A percentile compares a stretch with the other conserved stretches of the same genome.
Conservation (phyloP, 1,140 invertebrate species). For the Pararge aegeria region DNA sequence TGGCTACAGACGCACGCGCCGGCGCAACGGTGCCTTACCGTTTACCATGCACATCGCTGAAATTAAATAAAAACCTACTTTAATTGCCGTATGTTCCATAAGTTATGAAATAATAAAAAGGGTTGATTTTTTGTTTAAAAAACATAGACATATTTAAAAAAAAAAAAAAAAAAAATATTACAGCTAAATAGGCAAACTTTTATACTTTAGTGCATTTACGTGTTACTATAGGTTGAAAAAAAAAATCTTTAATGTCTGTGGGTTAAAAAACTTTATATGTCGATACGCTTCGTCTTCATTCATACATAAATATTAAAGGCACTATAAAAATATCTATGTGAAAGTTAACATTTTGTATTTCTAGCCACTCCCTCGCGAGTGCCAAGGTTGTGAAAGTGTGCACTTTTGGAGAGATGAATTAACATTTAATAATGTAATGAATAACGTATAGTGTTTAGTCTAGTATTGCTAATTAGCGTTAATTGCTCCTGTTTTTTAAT, state of each 20-base stretch:
- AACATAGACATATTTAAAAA: no score
- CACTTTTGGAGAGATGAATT: slow-evolving; percentile 32
- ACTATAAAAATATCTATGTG: slow-evolving; percentile 15
- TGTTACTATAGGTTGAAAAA: background rate
- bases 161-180: no score
- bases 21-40: slow-evolving; percentile 29
- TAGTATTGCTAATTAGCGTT: slow-evolving; percentile 25
- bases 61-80: slow-evolving; percentile 1
- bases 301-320: background rate
- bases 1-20: slow-evolving; percentile 31
- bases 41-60: slow-evolving; percentile 16
- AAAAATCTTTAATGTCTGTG: background rate
- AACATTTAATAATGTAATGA: slow-evolving; percentile 31
- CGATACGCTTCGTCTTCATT: background rate
- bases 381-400: slow-evolving; percentile 34
- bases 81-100: no score
- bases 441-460: slow-evolving; percentile 25
- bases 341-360: slow-evolving; percentile 32
- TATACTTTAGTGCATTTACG: no score
- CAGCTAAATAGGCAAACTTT: no score
- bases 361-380: slow-evolving; percentile 24
- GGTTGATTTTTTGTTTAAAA: no score
- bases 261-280: background rate
- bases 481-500: slow-evolving; percentile 24
- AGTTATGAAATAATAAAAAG: no score